phyloP scores from a whole-genome alignment of 2,797 vertebrate genomes.

The Myotis pilosus region DNA sequence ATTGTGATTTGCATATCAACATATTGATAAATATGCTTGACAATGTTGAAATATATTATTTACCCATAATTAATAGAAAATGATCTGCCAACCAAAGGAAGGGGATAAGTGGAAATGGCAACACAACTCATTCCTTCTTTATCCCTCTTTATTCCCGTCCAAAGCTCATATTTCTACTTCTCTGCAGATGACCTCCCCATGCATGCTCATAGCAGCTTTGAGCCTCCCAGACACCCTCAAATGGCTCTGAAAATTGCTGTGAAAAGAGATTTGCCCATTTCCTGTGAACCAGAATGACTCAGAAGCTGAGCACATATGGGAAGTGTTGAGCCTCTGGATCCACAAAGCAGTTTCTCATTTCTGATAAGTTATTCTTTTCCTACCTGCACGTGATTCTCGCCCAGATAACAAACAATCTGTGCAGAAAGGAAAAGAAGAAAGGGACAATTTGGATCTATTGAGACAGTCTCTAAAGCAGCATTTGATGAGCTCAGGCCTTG shows the following conservation, averaged over 20 bases:
- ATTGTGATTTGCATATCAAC: constrained; percentile 50
- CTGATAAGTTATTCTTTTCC: constrained; percentile 4
- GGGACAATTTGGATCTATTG: background rate
- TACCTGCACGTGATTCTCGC: background rate
- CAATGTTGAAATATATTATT: constrained; percentile 48
- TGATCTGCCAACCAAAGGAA: background rate
- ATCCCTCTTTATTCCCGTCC: background rate
- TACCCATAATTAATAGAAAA: background rate
- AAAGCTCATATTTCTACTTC: background rate
- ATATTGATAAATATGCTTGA: constrained; percentile 42
- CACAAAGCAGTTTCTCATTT: background rate
- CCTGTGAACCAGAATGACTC: background rate
- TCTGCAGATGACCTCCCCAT: background rate
- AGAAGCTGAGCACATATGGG: background rate
- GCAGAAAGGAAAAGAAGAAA: background rate
- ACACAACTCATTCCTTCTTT: background rate
- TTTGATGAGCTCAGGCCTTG: background rate
- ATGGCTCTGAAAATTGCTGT: background rate
- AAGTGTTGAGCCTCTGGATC: background rate
- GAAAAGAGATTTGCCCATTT: constrained; percentile 14
- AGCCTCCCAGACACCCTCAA: background rate
- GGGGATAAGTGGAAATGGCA: background rate
- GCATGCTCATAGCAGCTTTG: background rate
- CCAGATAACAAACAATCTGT: constrained; percentile 8
- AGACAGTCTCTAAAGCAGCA: background rate